Evolutionary conservation across 2,797 vertebrate species (phyloP).

Genomic region (Pseudochaenichthys georgianus): DNA sequence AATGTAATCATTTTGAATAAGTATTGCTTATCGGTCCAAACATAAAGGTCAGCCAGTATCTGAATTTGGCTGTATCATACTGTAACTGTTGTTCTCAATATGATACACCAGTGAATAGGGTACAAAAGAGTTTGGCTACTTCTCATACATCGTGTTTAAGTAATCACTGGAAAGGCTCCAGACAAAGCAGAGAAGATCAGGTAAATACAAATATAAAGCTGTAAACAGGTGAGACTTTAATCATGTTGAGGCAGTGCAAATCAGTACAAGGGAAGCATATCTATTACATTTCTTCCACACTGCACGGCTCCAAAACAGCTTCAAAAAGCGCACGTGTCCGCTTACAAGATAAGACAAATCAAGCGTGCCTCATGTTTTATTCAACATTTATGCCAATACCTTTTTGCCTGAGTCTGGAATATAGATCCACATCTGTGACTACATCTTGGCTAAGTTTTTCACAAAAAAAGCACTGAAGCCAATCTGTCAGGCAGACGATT

Average conservation of each 20-base stretch:
- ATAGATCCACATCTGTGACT: slow-evolving; percentile 56
- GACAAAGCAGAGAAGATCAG: slow-evolving; percentile 5
- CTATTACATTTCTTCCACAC: slow-evolving; percentile 36
- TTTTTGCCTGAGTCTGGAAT: slow-evolving; percentile 38
- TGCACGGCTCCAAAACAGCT: slow-evolving; percentile 14
- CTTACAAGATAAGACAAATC: slow-evolving; percentile 51
- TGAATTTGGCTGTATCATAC: no score
- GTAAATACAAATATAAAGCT: neutral
- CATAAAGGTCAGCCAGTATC: no score
- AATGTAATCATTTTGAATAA: no score
- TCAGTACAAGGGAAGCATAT: slow-evolving; percentile 33
- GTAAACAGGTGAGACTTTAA: slow-evolving; percentile 34
- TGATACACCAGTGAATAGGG: neutral
- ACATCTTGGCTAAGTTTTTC: slow-evolving; percentile 24
- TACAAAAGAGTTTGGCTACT: neutral
- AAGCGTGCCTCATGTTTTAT: slow-evolving; percentile 64
- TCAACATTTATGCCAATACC: slow-evolving; percentile 29
- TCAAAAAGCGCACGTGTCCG: slow-evolving; percentile 13
- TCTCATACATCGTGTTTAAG: neutral
- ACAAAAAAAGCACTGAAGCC: slow-evolving; percentile 11
- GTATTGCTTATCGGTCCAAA: no score
- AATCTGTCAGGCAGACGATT: slow-evolving; percentile 39
- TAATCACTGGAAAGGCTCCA: slow-evolving; percentile 5
- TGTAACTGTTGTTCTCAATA: neutral
- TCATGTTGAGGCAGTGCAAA: slow-evolving; percentile 28